Evolutionary conservation across 1,140 invertebrate genomes (phyloP), one percentile per base, ranked within the genome.

Genomic region (Pectinophora gossypiella): DNA sequence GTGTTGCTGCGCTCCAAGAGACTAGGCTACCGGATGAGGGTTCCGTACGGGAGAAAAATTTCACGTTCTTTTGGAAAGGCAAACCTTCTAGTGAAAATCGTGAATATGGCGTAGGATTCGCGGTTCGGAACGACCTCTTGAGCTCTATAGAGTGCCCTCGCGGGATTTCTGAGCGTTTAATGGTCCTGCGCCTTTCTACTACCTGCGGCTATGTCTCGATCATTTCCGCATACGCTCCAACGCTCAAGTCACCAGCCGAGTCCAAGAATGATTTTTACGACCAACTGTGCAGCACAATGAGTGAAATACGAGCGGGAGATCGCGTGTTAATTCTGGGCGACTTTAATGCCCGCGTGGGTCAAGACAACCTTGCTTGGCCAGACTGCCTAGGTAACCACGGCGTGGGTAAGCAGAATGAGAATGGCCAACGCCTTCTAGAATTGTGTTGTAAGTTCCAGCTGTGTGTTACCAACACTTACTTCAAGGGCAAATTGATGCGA

Each of bases 381-480:
- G 47, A 49, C 1, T 54, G 48, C 23, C 47, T 57, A 15, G 54
- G 51, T 44, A 38, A 23, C 7, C 40, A 61, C n/a, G 54, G 59
- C 13, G 12, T 57, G 0, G 53, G 54, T 1, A 61, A 61, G 15
- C 23, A 38, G 10, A 61, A 61, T 13, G 46, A 52, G 1, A 61
- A 61, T 3, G 53, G 58, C 19, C 53, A 56, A n/a, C 45, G 50
- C 2, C 22, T 56, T 3, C 22, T 61, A 7, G 40, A 51, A 9
- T 52, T 55, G 13, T 54, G 59, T 19, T 50, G 48, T 32, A 10
- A 20, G 13, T 13, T 50, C n/a, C 22, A 23, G 1, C 12, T 61
- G 21, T 56, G 59, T 15, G 46, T 61, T 42, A 61, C 49, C 0
- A 53, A 55, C 18, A 51, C 47, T 0, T 56, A 46, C 23, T 62